Evolutionary conservation across 2,888 invertebrate species (phyloP).

Genomic region (Clunio marinus): DNA sequence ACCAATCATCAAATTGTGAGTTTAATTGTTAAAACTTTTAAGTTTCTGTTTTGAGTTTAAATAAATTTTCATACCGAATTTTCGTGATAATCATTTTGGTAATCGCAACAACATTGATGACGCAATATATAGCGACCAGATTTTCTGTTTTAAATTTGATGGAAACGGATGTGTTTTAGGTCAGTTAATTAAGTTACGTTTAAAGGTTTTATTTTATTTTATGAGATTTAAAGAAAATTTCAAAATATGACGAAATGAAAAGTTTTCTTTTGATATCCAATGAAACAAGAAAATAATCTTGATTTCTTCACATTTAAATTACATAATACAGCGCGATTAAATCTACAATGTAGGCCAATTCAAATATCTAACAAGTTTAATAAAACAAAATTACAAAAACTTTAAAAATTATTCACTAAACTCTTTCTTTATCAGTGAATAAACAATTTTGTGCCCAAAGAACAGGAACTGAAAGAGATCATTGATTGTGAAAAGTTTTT

Average conservation of each 20-base stretch:
- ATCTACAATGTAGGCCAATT: no score
- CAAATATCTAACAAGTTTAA: no score
- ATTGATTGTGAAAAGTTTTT: no score
- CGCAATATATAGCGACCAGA: slow-evolving; percentile 53
- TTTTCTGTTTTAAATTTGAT: slow-evolving; percentile 50
- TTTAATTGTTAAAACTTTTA: neutral
- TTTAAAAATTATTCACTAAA: no score
- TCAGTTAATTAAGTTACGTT: neutral
- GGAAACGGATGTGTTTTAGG: slow-evolving; percentile 29
- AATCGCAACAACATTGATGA: slow-evolving; percentile 54
- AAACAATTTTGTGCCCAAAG: no score
- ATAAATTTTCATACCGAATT: slow-evolving; percentile 50
- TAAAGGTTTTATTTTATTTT: neutral
- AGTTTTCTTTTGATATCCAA: neutral
- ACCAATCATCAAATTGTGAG: neutral
- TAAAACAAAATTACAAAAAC: no score
- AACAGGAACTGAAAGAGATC: no score
- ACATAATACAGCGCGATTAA: no score
- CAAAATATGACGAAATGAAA: neutral
- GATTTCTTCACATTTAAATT: no score
- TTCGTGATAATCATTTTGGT: slow-evolving; percentile 51
- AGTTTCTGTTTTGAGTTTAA: neutral
- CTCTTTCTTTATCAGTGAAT: no score
- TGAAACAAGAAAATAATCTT: neutral
- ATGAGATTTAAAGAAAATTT: neutral